These are phyloP conservation scores for Drosophila gunungcola DNA, from an alignment of 1,140 invertebrate species.

Conservation along the genomic window DNA sequence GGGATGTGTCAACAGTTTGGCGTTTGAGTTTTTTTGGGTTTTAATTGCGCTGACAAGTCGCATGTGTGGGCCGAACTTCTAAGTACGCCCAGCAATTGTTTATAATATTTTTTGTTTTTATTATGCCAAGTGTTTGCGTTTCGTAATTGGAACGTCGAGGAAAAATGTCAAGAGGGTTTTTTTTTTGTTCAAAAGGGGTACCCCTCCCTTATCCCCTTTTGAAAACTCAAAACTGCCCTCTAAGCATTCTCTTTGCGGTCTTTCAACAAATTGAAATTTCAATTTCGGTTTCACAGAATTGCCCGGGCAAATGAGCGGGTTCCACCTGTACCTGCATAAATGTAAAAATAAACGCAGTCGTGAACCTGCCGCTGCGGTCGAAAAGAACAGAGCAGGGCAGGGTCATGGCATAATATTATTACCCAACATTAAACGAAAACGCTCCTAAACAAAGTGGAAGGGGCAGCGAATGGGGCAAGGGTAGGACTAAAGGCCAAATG, in stretches of 20 bases:
- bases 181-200: slow-evolving; percentile 40
- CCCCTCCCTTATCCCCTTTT: slow-evolving; percentile 2
- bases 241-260: slow-evolving; percentile 36
- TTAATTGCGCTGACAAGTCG: slow-evolving; percentile 59
- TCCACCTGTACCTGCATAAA: slow-evolving; percentile 83
- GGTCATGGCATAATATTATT: slow-evolving; percentile 79
- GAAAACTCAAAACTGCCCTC: not conserved
- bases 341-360: slow-evolving; percentile 58
- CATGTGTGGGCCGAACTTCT: slow-evolving; percentile 52
- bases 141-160: slow-evolving; percentile 78
- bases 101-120: slow-evolving; percentile 68
- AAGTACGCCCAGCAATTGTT: slow-evolving; percentile 44
- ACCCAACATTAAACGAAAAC: slow-evolving; percentile 77
- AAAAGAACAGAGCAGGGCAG: slow-evolving; percentile 29
- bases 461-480: slow-evolving; percentile 10
- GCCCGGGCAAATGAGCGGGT: slow-evolving; percentile 9
- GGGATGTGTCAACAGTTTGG: slow-evolving; percentile 63
- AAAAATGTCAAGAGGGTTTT: slow-evolving; percentile 64
- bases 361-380: slow-evolving; percentile 68
- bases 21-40: slow-evolving; percentile 37
- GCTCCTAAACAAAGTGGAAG: slow-evolving; percentile 74
- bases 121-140: slow-evolving; percentile 76
- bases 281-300: slow-evolving; percentile 45
- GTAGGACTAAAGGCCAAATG: slow-evolving; percentile 28
- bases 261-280: slow-evolving; percentile 41